Evolutionary conservation across 1,140 invertebrate genomes (phyloP).

Genomic region (Drosophila simulans): DNA sequence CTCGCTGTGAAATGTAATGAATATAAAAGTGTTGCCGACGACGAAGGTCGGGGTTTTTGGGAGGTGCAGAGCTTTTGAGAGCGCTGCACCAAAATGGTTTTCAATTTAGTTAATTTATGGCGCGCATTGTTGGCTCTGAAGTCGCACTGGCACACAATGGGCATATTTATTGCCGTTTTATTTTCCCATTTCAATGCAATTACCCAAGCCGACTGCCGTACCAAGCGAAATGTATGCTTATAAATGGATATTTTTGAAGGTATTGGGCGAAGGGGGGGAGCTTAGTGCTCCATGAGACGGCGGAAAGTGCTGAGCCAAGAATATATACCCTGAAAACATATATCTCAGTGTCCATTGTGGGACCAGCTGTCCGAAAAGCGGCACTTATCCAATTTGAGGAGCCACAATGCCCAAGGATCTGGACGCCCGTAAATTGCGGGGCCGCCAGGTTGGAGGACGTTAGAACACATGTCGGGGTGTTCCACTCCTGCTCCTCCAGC

Average conservation of each 20-base stretch:
- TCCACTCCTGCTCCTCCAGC: slow-evolving; percentile 12
- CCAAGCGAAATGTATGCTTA: slow-evolving; percentile 20
- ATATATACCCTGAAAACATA: slow-evolving; percentile 5
- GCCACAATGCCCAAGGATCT: slow-evolving; percentile 11
- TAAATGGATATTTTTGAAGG: slow-evolving; percentile 44
- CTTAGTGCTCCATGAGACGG: slow-evolving; percentile 37
- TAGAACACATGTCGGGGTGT: slow-evolving; percentile 35
- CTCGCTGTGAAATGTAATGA: slow-evolving; percentile 59
- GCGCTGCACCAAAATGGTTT: slow-evolving; percentile 58
- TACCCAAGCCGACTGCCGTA: slow-evolving; percentile 32
- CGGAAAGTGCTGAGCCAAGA: slow-evolving; percentile 24
- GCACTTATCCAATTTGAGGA: slow-evolving; percentile 37
- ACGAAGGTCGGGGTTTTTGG: slow-evolving; percentile 3
- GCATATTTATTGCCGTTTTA: slow-evolving; percentile 76
- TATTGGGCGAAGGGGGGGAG: slow-evolving; percentile 25
- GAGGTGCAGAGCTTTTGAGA: slow-evolving; percentile 15
- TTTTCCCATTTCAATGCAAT: slow-evolving; percentile 76
- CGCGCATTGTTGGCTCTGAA: slow-evolving; percentile 56
- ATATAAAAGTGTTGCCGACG: slow-evolving; percentile 68
- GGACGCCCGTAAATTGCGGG: slow-evolving; percentile 25
- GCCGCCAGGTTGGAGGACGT: slow-evolving; percentile 30
- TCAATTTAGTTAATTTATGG: slow-evolving; percentile 81
- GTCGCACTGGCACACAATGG: slow-evolving; percentile 59
- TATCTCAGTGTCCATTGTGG: slow-evolving; percentile 39
- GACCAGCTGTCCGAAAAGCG: slow-evolving; percentile 43